These are phyloP conservation scores for Pristionchus mayeri DNA, from an alignment of 2,888 invertebrate genomes.

Conservation along the genomic window DNA sequence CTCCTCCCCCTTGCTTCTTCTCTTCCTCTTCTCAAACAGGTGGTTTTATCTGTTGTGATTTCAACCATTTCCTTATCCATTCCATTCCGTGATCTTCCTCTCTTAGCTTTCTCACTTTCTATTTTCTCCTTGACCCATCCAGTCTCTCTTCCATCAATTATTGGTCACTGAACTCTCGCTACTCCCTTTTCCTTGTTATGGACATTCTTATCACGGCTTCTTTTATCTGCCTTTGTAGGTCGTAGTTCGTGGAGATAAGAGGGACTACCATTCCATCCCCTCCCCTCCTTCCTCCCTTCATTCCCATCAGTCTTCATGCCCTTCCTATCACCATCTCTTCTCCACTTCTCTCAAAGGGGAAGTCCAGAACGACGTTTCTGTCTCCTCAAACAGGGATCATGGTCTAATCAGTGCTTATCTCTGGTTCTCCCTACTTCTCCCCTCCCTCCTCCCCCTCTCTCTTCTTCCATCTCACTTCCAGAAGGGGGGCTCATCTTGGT, in stretches of 20 bases:
- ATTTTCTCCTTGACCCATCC: slow-evolving; percentile 13
- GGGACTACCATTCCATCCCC: not conserved
- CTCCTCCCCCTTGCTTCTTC: not conserved
- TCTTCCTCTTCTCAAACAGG: not conserved
- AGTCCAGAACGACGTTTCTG: slow-evolving; percentile 20
- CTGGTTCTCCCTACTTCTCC: not conserved
- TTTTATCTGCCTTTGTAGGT: slow-evolving; percentile 3
- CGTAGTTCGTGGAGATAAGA: slow-evolving; percentile 4
- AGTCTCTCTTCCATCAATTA: not conserved
- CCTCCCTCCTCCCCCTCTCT: not conserved
- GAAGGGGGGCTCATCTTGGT: too few relatives aligned
- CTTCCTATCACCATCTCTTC: slow-evolving; percentile 1
- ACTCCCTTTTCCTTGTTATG: slow-evolving; percentile 2
- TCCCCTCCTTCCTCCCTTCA: not conserved
- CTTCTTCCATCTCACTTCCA: not conserved
- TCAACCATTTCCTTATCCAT: slow-evolving; percentile 3
- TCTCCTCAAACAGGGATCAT: slow-evolving; percentile 6
- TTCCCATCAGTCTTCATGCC: not conserved
- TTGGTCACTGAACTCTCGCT: not conserved
- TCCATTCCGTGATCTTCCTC: not conserved
- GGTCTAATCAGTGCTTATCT: not conserved
- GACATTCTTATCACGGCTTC: not conserved
- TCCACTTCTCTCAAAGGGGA: too few relatives aligned
- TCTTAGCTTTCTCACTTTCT: slow-evolving; percentile 14
- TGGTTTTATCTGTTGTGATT: slow-evolving; percentile 9